Base-by-base conservation (phyloP, 2,797 vertebrate species). In the Pangasius larnaudii region DNA sequence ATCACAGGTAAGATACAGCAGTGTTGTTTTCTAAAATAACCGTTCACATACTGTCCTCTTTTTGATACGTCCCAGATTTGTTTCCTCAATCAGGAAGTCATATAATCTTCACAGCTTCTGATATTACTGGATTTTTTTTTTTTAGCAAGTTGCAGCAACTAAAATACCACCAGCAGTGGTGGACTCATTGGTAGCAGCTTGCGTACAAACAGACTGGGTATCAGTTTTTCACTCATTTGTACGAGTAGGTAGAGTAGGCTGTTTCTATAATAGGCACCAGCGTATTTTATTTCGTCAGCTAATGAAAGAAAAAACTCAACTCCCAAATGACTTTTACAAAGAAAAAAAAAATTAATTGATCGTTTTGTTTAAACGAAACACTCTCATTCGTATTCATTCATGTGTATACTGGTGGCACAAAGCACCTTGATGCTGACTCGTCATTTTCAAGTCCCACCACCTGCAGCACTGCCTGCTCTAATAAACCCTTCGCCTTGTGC, bases 1-100 rank as follows among this genome's bases (percentile, higher is more conserved):
- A 96, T 99, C 99, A 92, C 99, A 99, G 97, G 99, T 99, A 84
- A 88, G 85, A 85, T 49, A 10, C n/a, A 33, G 2, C 2, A 46
- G 75, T 27, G 16, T 33, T 80, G 18, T 19, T 58, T 56, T 56
- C 16, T 56, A 19, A 56, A 59, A 51, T 69, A 46, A 74, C 39
- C 33, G 14, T 39, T 6, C 2, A 51, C 13, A 1, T 16, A 51
- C 42, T 16, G 42, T n/a, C 16, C 22, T 42, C 36, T 72, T 77
- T 77, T 53, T 77, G 2, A 51, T 14, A 30, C 3, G 16, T 19
- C 30, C 2, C 14, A 33, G n/a, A 19, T 30, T 22, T 78, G 49
- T 56, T 33, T 30, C n/a, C n/a, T 7, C 7, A 53, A 5, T 19
- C 75, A 78, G n/a, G 7, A 53, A 49, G 11, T 27, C 13, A 16